phyloP scores from a whole-genome alignment of 1,140 invertebrate genomes.

The Trypoxylus dichotomus region DNA sequence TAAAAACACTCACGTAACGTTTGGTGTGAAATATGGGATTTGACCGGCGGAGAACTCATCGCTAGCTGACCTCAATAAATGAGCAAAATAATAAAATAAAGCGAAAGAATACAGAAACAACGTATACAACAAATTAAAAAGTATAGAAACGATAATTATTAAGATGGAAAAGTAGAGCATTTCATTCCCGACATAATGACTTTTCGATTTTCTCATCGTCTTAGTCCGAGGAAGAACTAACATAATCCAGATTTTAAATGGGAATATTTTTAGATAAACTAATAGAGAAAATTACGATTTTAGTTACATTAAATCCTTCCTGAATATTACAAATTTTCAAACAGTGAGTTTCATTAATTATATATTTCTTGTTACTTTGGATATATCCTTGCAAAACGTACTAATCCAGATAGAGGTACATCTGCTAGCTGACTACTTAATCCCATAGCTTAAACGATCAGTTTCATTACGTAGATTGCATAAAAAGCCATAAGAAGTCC shows the following conservation, averaged over 20 bases:
- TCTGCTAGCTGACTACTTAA: slow-evolving; percentile 43
- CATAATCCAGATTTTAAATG: too few relatives aligned
- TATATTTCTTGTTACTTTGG: slow-evolving; percentile 41
- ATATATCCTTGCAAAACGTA: slow-evolving; percentile 34
- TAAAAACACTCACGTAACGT: neutral
- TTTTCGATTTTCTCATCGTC: too few relatives aligned
- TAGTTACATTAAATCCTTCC: too few relatives aligned
- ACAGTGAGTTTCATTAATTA: slow-evolving; percentile 38
- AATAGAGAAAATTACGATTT: too few relatives aligned
- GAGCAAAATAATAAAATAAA: neutral
- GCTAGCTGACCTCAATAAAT: neutral
- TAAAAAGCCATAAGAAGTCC: neutral
- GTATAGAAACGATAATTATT: neutral
- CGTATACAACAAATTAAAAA: neutral
- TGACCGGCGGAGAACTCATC: neutral
- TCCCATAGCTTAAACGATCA: slow-evolving; percentile 40
- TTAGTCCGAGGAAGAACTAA: too few relatives aligned
- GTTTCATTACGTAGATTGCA: slow-evolving; percentile 35
- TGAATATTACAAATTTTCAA: slow-evolving; percentile 3
- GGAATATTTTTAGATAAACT: too few relatives aligned
- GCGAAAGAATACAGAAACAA: neutral
- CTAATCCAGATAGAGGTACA: slow-evolving; percentile 43
- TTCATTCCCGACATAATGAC: neutral
- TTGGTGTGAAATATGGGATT: neutral
- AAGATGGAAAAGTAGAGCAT: neutral